Evolutionary conservation across 2,888 invertebrate genomes (phyloP).

Genomic region (Clanis bilineata): DNA sequence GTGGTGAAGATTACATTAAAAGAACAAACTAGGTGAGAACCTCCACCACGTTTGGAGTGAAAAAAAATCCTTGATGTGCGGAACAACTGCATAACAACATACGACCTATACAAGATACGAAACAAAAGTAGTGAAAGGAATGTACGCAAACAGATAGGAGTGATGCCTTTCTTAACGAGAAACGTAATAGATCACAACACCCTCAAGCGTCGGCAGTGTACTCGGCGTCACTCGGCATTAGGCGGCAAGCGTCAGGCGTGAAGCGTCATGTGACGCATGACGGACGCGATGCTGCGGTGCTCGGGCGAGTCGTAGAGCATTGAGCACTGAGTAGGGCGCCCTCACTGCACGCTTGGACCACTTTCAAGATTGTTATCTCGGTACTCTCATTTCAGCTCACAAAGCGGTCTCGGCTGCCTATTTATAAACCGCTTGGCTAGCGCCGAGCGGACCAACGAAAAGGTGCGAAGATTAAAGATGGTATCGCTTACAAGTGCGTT

Average conservation of each 20-base stretch:
- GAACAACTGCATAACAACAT: too few species aligned
- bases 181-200: conserved; percentile 60
- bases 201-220: conserved; percentile 44
- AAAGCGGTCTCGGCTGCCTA: conserved; percentile 66
- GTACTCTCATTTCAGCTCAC: conserved; percentile 75
- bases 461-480: conserved; percentile 81
- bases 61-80: too few species aligned
- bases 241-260: not conserved
- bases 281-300: too few species aligned
- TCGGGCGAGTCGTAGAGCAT: not conserved
- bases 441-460: conserved; percentile 59
- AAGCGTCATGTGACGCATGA: too few species aligned
- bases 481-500: conserved; percentile 73
- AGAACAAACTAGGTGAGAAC: too few species aligned
- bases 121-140: not conserved
- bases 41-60: too few species aligned
- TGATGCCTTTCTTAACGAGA: conserved; percentile 42
- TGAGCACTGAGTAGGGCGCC: conserved; percentile 22
- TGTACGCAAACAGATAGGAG: not conserved
- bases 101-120: too few species aligned
- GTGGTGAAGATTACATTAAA: too few species aligned
- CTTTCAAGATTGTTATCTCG: conserved; percentile 72
- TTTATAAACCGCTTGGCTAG: conserved; percentile 69
- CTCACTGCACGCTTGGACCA: conserved; percentile 58
- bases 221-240: conserved; percentile 6